Evolutionary conservation across 1,140 invertebrate species (phyloP).

Genomic region (Zaprionus camerounensis): DNA sequence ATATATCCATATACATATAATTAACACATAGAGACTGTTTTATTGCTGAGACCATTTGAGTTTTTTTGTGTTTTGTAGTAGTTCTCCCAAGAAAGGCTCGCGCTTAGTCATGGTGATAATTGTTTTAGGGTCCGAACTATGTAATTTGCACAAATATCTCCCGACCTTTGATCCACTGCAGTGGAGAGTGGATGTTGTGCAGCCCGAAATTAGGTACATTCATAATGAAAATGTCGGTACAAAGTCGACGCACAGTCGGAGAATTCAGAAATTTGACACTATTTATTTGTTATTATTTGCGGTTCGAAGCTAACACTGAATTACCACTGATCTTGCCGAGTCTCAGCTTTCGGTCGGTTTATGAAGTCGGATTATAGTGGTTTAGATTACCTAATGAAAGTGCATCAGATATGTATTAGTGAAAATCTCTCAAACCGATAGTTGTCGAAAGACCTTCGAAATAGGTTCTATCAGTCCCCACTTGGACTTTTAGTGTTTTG

Average conservation of each 20-base stretch:
- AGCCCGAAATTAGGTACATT: background rate
- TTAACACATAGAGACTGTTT: background rate
- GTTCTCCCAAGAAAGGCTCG: background rate
- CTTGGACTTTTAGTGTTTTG: slow-evolving; percentile 7
- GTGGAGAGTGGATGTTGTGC: slow-evolving; percentile 11
- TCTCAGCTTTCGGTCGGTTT: slow-evolving; percentile 28
- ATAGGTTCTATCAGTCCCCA: slow-evolving; percentile 48
- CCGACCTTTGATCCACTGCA: slow-evolving; percentile 11
- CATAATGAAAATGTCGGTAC: slow-evolving; percentile 3
- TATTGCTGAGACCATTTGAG: background rate
- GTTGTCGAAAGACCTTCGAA: slow-evolving; percentile 13
- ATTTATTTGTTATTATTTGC: slow-evolving; percentile 33
- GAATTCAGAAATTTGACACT: slow-evolving; percentile 34
- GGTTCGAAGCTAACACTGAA: slow-evolving; percentile 38
- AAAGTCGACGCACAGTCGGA: slow-evolving; percentile 12
- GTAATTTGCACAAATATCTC: background rate
- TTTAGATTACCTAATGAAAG: slow-evolving; percentile 32
- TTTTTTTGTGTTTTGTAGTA: background rate
- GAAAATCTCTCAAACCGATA: background rate
- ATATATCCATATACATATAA: slow-evolving; percentile 7
- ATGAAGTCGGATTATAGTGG: slow-evolving; percentile 9
- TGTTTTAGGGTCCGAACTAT: background rate
- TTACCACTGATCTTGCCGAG: background rate
- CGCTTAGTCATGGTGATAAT: slow-evolving; percentile 8
- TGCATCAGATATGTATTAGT: slow-evolving; percentile 27